Evolutionary conservation across 1,140 invertebrate genomes (phyloP).

Genomic region (Coptotermes formosanus): DNA sequence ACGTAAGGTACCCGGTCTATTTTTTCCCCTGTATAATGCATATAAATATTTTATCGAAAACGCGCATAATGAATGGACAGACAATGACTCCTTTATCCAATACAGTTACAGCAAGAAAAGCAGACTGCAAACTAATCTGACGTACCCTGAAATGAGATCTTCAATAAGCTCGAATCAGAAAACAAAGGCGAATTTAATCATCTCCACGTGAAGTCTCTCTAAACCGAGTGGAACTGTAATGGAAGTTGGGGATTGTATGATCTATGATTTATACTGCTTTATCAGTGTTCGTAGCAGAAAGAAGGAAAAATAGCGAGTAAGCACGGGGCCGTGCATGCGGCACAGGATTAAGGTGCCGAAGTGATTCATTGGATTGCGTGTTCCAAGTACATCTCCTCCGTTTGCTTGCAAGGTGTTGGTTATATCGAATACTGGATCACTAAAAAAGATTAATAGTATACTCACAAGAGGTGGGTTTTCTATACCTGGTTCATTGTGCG

Average conservation of each 20-base stretch:
- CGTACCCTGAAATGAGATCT: too few species aligned
- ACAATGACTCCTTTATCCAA: too few species aligned
- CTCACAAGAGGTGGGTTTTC: neutral
- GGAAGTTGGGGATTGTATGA: neutral
- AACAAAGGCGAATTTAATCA: neutral
- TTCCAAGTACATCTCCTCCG: neutral
- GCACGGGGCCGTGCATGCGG: neutral
- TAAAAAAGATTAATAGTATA: slow-evolving; percentile 18
- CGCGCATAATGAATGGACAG: too few species aligned
- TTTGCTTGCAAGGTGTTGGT: neutral
- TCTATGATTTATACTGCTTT: neutral
- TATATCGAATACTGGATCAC: slow-evolving; percentile 9
- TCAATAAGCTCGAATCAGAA: too few species aligned
- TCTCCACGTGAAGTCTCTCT: neutral
- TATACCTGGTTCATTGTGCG: neutral
- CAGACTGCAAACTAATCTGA: too few species aligned
- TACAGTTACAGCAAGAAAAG: too few species aligned
- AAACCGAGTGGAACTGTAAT: neutral
- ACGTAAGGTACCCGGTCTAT: too few species aligned
- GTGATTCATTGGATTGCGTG: neutral
- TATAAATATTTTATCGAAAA: too few species aligned
- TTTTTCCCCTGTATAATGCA: too few species aligned
- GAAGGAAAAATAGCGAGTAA: neutral
- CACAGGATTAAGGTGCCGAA: neutral
- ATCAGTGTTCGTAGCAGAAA: neutral